Evolutionary conservation across 2,797 vertebrate species (phyloP), one percentile per base, ranked within the genome.

Genomic region (Rhinichthys osculus): DNA sequence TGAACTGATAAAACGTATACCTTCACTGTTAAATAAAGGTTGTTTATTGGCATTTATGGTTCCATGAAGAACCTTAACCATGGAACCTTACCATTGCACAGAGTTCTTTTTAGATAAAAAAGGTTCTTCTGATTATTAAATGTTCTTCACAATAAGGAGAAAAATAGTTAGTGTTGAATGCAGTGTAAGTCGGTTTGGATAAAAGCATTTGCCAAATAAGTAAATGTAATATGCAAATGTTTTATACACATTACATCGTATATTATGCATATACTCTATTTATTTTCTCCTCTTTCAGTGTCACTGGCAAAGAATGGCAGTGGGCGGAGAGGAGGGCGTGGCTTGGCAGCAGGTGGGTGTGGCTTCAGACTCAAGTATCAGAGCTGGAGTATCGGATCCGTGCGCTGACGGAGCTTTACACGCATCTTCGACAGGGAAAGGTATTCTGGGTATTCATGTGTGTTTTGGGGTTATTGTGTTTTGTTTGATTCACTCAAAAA

Each of bases 311-410:
- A 6, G 92, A 92, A 72, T 89, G 91, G 90, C 89, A 89, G 85
- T 93, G 93, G 93, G 92, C 74, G 0, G 71, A 89, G 83, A 91
- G 91, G 82, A 91, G 93, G 87, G 92, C 93, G 7, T 90, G 92
- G 79, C 89, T 94, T 40, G 92, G 92, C 62, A 95, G 94, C 84
- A 87, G 89, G 5, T 95, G 93, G 94, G 94, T 88, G 0, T 94
- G 94, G 92, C 87, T 95, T 30, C 94, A 94, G 88, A 93, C 93
- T 89, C 92, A 93, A 40, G 93, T 95, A 44, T 92, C 91, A 0
- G 93, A 94, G 79, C 80, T 94, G 85, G 93, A 93, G 47, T 94
- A 93, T 88, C 89, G 89, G 40, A 93, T 94, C 82, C 89, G 94
- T 73, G 93, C 94, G 21, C 92, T 95, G 84, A 93, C 92, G 0